Conservation (phyloP, 2,797 vertebrate species). For the Darevskia mixta region DNA sequence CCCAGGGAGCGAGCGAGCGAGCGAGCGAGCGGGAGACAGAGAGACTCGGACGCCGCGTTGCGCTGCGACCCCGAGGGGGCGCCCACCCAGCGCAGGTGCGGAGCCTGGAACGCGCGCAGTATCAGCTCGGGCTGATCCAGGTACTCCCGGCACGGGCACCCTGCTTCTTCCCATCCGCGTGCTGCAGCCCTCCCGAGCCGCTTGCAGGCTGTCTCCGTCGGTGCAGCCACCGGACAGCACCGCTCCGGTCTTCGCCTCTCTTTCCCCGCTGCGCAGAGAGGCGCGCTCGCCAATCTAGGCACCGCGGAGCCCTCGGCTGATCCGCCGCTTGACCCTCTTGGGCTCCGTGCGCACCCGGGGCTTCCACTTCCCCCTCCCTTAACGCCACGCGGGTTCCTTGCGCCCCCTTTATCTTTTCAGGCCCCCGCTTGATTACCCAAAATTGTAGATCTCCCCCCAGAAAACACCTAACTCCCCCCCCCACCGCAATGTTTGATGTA, state of each 20-base stretch:
- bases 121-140: not conserved
- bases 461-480: no score
- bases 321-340: not conserved
- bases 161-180: not conserved
- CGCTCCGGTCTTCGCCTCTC: conserved; percentile 41
- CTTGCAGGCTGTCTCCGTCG: not conserved
- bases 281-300: not conserved
- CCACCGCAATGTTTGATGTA: not conserved
- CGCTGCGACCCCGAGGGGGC: conserved; percentile 40
- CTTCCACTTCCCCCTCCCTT: not conserved
- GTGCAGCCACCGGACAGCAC: not conserved
- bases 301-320: not conserved
- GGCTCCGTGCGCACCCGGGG: not conserved
- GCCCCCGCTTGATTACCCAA: not conserved
- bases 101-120: not conserved
- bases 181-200: no score
- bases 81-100: conserved; percentile 34
- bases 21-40: not conserved
- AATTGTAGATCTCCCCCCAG: no score
- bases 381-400: not conserved
- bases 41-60: not conserved
- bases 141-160: not conserved
- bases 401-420: not conserved
- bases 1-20: conserved; percentile 9
- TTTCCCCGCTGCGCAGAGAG: not conserved